Base-by-base conservation (phyloP, 2,888 invertebrate genomes). In the Drosophila multiciliata region DNA sequence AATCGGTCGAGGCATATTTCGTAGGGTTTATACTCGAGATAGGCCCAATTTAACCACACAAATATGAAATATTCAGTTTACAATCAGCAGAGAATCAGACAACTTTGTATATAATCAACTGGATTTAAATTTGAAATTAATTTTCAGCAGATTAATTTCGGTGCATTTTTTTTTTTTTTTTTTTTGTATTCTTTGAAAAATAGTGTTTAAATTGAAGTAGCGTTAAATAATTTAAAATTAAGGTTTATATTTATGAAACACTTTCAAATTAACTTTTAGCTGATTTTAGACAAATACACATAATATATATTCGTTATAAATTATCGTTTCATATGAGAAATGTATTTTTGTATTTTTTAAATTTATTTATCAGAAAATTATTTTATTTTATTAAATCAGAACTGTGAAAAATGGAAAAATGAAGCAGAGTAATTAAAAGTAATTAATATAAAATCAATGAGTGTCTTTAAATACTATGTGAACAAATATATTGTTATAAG, bases 301-400 rank as follows among this genome's bases (percentile, higher is more conserved):
- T n/a, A n/a, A 11, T 2, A n/a, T 2, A 1, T 40, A n/a, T 2
- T n/a, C 11, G 0, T 20, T 6, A 42, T 1, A 12, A n/a, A 1
- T 6, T n/a, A 42, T 42, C 11, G 11, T 42, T 42, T 42, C 6
- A 5, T 40, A 4, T n/a, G 4, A 9, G 1, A 17, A 29, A 23
- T 35, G 15, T 2, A 33, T 35, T 23, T 23, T 12, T 48, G 17
- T 48, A 26, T 58, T 23, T 36, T 36, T 29, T 5, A 23, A 29
- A 29, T 29, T 7, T 38, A 38, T 17, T 17, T 8, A 38, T 8
- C 29, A 6, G 5, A 29, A 29, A 29, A 6, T 5, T 29, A 6
- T 29, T 29, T 29, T 1, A 29, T 29, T 29, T 29, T 29, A 5
- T 29, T 29, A 29, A 29, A 29, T 29, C n/a, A 40, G 29, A 23